Evolutionary conservation across 2,888 invertebrate genomes (phyloP).

Genomic region (Parnassius apollo): DNA sequence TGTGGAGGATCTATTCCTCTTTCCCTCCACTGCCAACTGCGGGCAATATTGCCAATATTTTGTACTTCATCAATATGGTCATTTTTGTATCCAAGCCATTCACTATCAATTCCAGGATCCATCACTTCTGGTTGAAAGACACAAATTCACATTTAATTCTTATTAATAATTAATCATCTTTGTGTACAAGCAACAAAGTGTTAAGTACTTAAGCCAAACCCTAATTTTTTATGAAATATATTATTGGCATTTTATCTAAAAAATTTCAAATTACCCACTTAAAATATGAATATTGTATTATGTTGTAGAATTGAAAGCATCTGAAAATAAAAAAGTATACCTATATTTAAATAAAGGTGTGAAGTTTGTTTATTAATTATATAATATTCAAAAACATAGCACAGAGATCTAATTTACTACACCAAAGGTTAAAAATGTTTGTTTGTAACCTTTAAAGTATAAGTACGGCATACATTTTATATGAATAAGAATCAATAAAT

Average conservation of each 20-base stretch:
- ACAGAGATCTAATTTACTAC: too few relatives aligned
- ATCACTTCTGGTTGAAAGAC: conserved; percentile 41
- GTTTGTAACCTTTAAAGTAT: neutral
- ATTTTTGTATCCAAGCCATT: conserved; percentile 68
- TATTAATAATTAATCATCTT: too few relatives aligned
- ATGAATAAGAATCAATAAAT: too few relatives aligned
- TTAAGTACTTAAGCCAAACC: too few relatives aligned
- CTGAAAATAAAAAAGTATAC: conserved; percentile 1
- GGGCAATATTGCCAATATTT: conserved; percentile 61
- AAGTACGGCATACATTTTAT: too few relatives aligned
- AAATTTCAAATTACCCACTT: conserved; percentile 6
- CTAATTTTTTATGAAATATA: too few relatives aligned
- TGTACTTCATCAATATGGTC: conserved; percentile 62
- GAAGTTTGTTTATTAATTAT: neutral
- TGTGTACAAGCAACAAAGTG: too few relatives aligned
- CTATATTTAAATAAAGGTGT: neutral
- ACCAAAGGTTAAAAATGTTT: neutral
- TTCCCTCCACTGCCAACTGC: conserved; percentile 75
- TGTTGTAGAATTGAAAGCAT: conserved; percentile 7
- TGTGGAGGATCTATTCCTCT: conserved; percentile 62
- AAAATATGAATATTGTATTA: conserved; percentile 8
- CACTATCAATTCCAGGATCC: conserved; percentile 69
- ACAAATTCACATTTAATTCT: neutral
- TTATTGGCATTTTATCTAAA: neutral
- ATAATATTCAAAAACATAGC: too few relatives aligned